A percentile compares a stretch with the other conserved stretches of the same genome.
Evolutionary conservation across 35 echinoderm and acorn worm genomes (phyloP).

Genomic region (Apostichopus parvimensis): DNA sequence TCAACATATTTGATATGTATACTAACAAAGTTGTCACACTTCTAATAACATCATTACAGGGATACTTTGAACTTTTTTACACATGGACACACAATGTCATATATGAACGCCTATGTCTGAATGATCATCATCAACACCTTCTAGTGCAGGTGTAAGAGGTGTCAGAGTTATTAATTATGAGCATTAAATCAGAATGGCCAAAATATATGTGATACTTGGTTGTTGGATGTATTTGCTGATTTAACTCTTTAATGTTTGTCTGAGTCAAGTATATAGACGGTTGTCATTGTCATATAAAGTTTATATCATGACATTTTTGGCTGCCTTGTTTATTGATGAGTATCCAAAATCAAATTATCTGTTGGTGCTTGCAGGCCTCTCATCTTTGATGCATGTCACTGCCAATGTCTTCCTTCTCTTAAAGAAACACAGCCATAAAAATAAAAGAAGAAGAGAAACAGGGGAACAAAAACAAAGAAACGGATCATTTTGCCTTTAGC

Average conservation of each 20-base stretch:
- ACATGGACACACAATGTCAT: too few relatives aligned
- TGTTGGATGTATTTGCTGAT: neutral
- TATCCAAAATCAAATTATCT: conserved; percentile 5
- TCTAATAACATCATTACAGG: too few relatives aligned
- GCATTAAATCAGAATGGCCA: too few relatives aligned
- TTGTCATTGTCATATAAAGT: neutral
- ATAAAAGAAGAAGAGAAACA: too few relatives aligned
- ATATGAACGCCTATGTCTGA: too few relatives aligned
- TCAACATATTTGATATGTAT: too few relatives aligned
- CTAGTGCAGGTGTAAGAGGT: neutral
- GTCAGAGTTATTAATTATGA: too few relatives aligned
- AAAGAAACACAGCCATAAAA: neutral
- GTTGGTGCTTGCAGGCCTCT: neutral
- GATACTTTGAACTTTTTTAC: too few relatives aligned
- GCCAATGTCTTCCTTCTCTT: neutral
- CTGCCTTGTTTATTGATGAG: neutral
- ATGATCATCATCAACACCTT: neutral
- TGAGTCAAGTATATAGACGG: neutral
- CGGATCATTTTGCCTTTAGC: neutral
- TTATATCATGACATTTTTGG: neutral
- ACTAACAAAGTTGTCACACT: too few relatives aligned
- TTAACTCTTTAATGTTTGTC: neutral
- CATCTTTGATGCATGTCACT: conserved; percentile 12
- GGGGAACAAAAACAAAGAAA: too few relatives aligned
- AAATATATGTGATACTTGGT: too few relatives aligned